Evolutionary conservation across 2,113 vertebrate species (phyloP).

Genomic region (Conger conger): DNA sequence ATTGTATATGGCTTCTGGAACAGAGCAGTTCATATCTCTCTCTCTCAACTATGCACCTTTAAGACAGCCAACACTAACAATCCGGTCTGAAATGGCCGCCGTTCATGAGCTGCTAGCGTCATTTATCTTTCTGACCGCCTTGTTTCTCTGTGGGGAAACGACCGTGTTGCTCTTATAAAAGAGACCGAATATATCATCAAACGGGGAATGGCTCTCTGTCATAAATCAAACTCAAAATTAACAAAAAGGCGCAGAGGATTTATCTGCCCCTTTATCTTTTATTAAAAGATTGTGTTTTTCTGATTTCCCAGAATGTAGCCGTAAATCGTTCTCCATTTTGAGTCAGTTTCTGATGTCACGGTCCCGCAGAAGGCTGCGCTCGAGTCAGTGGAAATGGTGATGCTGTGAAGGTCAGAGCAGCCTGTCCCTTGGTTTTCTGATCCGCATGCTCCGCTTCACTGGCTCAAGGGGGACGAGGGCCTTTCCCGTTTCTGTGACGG

Average conservation of each 20-base stretch:
- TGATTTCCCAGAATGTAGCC: neutral
- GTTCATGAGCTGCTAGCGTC: neutral
- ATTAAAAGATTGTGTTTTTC: neutral
- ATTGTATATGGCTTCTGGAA: neutral
- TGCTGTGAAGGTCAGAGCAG: neutral
- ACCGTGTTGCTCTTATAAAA: neutral
- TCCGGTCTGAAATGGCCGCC: neutral
- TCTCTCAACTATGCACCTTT: neutral
- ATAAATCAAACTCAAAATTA: neutral
- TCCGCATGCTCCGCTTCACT: neutral
- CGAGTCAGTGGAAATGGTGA: neutral
- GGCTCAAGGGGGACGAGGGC: neutral
- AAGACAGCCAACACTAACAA: slow-evolving; percentile 2
- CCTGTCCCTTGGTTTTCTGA: neutral
- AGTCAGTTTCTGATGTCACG: neutral
- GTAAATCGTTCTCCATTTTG: neutral
- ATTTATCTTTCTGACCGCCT: neutral
- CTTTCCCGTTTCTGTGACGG: neutral
- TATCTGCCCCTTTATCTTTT: neutral
- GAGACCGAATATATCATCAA: neutral
- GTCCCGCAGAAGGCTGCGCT: neutral
- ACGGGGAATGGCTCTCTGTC: neutral
- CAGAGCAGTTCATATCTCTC: neutral
- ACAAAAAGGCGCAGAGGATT: neutral
- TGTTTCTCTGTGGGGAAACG: neutral